Percentiles rank a stretch among this genome's conserved stretches.
These are phyloP conservation scores for Trialeurodes vaporariorum DNA, from an alignment of 1,140 invertebrate genomes.

Conservation along the genomic window DNA sequence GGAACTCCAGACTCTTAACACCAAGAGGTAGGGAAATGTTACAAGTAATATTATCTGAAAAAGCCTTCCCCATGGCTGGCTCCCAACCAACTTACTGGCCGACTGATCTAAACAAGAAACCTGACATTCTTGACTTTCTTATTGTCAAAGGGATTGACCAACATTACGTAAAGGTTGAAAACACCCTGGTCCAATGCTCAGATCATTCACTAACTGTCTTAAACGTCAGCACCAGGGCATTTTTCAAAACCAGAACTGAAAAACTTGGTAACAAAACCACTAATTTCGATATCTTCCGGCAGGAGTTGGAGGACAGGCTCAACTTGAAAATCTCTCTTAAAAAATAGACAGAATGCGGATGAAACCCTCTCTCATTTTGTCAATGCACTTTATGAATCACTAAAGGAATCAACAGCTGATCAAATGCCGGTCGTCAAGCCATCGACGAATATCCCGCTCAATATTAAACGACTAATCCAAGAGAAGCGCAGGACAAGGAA, in stretches of 20 bases:
- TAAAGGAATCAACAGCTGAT: neutral
- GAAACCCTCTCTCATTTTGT: neutral
- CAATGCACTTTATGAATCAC: neutral
- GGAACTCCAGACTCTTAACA: conserved; percentile 23
- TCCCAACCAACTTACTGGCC: conserved; percentile 18
- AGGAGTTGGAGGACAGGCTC: neutral
- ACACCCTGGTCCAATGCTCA: neutral
- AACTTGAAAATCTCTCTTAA: neutral
- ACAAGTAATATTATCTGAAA: neutral
- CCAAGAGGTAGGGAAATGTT: conserved; percentile 2
- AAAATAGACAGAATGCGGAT: neutral
- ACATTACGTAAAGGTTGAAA: neutral
- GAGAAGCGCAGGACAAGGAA: neutral
- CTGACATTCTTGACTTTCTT: conserved; percentile 17
- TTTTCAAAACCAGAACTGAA: neutral
- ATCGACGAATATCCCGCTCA: neutral
- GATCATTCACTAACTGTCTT: neutral
- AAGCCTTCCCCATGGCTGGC: conserved; percentile 27
- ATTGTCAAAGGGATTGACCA: conserved; percentile 4
- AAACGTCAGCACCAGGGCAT: neutral
- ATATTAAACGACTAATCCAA: neutral
- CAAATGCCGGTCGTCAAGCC: neutral
- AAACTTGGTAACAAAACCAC: neutral
- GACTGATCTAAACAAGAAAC: conserved; percentile 9
- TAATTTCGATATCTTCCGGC: neutral